Evolutionary conservation across 2,888 invertebrate genomes (phyloP).

Genomic region (Platypus cylindrus): DNA sequence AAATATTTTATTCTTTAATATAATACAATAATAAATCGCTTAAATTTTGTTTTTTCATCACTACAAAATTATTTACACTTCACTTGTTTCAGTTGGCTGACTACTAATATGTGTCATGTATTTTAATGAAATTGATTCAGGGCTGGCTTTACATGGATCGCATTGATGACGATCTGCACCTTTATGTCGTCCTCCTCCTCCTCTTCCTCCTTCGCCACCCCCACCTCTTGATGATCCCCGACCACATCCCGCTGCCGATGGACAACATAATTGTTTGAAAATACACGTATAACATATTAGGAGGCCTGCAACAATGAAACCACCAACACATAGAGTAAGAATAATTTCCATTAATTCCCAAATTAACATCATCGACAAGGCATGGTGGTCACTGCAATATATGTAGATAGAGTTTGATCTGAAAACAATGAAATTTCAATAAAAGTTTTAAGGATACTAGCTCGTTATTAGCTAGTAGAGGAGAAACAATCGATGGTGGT

Average conservation of each 20-base stretch:
- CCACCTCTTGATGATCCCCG: no score
- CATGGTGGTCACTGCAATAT: no score
- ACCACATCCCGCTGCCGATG: constrained; percentile 19
- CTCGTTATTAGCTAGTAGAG: no score
- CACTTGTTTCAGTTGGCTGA: constrained; percentile 43
- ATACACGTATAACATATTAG: constrained; percentile 55
- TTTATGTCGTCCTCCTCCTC: no score
- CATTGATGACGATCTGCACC: constrained; percentile 5
- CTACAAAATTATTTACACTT: constrained; percentile 13
- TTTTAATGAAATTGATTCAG: constrained; percentile 46
- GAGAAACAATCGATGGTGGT: no score
- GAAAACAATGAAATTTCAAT: constrained; percentile 3
- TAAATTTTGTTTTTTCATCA: no score
- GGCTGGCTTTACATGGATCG: constrained; percentile 21
- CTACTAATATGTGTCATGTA: constrained; percentile 47
- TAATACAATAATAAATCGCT: no score
- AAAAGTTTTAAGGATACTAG: no score
- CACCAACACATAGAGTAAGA: constrained; percentile 45
- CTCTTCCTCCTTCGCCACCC: no score
- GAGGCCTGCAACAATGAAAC: constrained; percentile 48
- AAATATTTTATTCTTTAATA: no score
- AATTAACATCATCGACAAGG: constrained; percentile 38
- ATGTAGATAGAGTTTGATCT: constrained; percentile 1
- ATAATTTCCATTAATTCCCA: constrained; percentile 46
- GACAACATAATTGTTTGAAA: constrained; percentile 48